Evolutionary conservation across 2,888 invertebrate genomes (phyloP).

Genomic region (Teinopalpus imperialis): DNA sequence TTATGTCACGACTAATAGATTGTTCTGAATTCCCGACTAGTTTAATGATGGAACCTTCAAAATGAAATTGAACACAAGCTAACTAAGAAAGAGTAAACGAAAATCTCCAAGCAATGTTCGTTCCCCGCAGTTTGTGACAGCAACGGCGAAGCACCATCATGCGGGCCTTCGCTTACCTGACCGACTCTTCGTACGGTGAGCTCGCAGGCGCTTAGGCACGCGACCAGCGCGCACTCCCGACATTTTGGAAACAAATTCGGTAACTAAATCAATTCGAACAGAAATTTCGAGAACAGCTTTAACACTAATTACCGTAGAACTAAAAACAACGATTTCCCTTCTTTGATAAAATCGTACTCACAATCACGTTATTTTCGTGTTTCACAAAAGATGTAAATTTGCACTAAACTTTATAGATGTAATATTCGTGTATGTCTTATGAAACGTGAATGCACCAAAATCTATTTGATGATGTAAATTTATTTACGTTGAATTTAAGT

Average conservation of each 20-base stretch:
- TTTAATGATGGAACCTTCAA: constrained; percentile 20
- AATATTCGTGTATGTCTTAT: constrained; percentile 26
- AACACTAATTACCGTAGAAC: constrained; percentile 28
- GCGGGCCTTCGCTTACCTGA: constrained; percentile 65
- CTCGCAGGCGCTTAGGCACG: constrained; percentile 65
- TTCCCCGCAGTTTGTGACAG: constrained; percentile 43
- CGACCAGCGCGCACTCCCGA: constrained; percentile 68
- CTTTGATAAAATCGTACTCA: constrained; percentile 55
- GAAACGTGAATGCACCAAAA: not conserved
- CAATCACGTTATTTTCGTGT: constrained; percentile 50
- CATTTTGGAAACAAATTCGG: constrained; percentile 47
- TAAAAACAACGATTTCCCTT: constrained; percentile 45
- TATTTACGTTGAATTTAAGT: not conserved
- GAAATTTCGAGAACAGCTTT: constrained; percentile 26
- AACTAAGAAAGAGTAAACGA: constrained; percentile 44
- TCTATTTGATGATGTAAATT: not conserved
- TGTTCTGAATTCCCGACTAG: not conserved
- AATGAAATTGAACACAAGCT: constrained; percentile 36
- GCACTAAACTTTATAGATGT: constrained; percentile 33
- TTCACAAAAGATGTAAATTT: constrained; percentile 13
- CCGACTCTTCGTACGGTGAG: constrained; percentile 59
- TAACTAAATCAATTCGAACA: constrained; percentile 26
- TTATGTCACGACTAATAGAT: not conserved
- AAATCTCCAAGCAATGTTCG: constrained; percentile 54
- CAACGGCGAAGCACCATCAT: constrained; percentile 52